Percentiles rank a stretch among this genome's conserved stretches.
Evolutionary conservation across 2,888 invertebrate species (phyloP).

Genomic region (Calameuta filiformis): DNA sequence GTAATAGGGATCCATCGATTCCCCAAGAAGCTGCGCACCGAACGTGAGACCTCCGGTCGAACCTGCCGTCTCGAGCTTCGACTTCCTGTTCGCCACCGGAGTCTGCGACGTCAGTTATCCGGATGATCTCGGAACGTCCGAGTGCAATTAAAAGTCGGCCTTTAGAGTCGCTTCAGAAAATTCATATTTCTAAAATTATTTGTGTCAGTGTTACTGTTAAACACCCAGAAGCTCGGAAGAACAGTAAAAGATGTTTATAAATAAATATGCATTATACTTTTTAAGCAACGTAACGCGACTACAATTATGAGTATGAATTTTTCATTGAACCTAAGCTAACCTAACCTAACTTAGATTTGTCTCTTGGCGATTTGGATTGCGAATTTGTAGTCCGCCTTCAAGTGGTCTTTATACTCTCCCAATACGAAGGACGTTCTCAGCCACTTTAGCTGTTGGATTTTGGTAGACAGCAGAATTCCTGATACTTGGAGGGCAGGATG

Average conservation of each 20-base stretch:
- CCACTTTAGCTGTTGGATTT: constrained; percentile 17
- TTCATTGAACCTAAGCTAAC: too few relatives aligned
- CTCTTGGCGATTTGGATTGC: background rate
- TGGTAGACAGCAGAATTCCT: constrained; percentile 28
- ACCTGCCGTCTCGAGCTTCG: constrained; percentile 44
- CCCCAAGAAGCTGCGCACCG: background rate
- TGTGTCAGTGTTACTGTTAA: too few relatives aligned
- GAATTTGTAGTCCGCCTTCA: background rate
- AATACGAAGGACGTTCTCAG: constrained; percentile 20
- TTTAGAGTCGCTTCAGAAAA: background rate
- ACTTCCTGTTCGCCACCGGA: constrained; percentile 43
- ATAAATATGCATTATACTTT: background rate
- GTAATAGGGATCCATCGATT: background rate
- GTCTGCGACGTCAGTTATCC: background rate
- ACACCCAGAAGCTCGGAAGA: too few relatives aligned
- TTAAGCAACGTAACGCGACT: background rate
- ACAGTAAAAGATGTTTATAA: background rate
- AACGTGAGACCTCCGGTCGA: constrained; percentile 36
- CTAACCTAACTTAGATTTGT: too few relatives aligned
- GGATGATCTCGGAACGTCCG: background rate
- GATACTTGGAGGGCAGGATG: constrained; percentile 41
- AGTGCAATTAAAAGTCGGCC: background rate
- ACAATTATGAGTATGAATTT: background rate
- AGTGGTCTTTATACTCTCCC: constrained; percentile 28
- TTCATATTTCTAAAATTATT: background rate